Base-by-base conservation (phyloP, 2,113 vertebrate species). In the Aramus guarauna region DNA sequence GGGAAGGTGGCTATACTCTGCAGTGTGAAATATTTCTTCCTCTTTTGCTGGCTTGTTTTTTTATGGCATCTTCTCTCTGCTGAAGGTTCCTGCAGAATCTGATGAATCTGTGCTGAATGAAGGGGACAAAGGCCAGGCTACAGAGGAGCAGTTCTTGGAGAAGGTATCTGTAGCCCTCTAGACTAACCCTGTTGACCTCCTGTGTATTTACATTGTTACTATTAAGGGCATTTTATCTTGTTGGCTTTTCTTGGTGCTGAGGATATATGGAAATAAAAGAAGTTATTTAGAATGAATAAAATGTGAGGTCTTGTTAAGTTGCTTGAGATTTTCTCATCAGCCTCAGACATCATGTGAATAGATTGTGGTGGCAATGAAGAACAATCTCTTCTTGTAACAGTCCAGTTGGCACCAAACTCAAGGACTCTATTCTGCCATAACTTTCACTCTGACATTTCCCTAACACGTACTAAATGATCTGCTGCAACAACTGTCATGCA, bases 121-220 rank as follows among this genome's bases (percentile, higher is more conserved):
- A 85, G 98, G 94, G 39, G 95, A 98, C 11, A 97, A 98, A 90
- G 95, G 87, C 64, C 86, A 77, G 36, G 92, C 98, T 95, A 87
- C 97, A 67, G 98, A 98, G 89, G 98, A 99, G 67, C 97, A 98
- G 58, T 72, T 97, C 91, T 97, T 98, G 95, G 96, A 97, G 98
- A 98, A 99, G 99, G 99, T 99, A 99, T 97, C 97, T 90, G 16
- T 32, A 92, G 23, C 34, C 20, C 56, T 95, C 69, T 75, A 43
- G 77, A 81, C 68, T 92, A 90, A 95, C 82, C 69, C 24, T 88
- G 39, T 60, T 96, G 34, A 82, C 30, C 11, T 88, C 47, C 16
- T 85, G 19, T 75, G 12, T 94, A 10, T 66, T 76, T 34, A 9
- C 45, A 67, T 83, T 26, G 6, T 75, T 77, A 29, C 34, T 63